These are phyloP conservation scores for Labeo rohita DNA, from an alignment of 2,113 vertebrate genomes.

Conservation along the genomic window DNA sequence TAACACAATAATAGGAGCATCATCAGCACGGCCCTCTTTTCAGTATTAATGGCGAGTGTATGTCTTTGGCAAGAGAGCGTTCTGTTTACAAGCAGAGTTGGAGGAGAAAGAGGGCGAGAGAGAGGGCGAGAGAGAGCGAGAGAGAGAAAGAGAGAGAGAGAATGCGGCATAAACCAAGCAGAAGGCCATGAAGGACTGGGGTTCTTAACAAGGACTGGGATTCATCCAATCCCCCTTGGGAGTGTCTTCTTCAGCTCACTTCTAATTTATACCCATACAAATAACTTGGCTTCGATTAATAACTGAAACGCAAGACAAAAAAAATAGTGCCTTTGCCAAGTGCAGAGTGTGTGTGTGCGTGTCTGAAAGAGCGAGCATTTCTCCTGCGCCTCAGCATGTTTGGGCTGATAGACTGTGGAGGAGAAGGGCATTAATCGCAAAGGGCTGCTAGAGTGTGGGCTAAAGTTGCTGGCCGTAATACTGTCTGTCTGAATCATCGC, in stretches of 20 bases:
- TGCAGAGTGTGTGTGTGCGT: background rate
- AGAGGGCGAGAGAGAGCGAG: background rate
- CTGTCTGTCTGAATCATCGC: slow-evolving; percentile 48
- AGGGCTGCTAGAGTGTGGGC: slow-evolving; percentile 47
- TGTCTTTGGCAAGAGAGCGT: slow-evolving; percentile 41
- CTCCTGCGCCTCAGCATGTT: slow-evolving; percentile 48
- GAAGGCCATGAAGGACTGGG: slow-evolving; percentile 48
- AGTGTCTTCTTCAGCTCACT: slow-evolving; percentile 62
- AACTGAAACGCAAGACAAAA: slow-evolving; percentile 69
- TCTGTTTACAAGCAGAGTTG: slow-evolving; percentile 45
- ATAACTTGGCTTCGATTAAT: slow-evolving; percentile 68
- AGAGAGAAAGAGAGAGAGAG: slow-evolving; percentile 24
- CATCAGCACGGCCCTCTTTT: slow-evolving; percentile 38
- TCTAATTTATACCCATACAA: slow-evolving; percentile 71
- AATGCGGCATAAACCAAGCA: slow-evolving; percentile 51
- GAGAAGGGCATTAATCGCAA: slow-evolving; percentile 52
- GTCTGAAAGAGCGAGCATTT: slow-evolving; percentile 19
- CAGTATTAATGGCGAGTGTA: slow-evolving; percentile 42
- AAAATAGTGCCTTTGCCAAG: slow-evolving; percentile 44
- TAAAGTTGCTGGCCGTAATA: slow-evolving; percentile 25
- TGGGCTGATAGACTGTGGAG: slow-evolving; percentile 51
- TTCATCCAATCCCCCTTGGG: slow-evolving; percentile 62
- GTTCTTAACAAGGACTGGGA: slow-evolving; percentile 54
- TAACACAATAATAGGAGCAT: slow-evolving; percentile 49
- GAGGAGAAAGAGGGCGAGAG: background rate